phyloP scores from a whole-genome alignment of 2,888 invertebrate genomes.

The Netelia fuscicornis region DNA sequence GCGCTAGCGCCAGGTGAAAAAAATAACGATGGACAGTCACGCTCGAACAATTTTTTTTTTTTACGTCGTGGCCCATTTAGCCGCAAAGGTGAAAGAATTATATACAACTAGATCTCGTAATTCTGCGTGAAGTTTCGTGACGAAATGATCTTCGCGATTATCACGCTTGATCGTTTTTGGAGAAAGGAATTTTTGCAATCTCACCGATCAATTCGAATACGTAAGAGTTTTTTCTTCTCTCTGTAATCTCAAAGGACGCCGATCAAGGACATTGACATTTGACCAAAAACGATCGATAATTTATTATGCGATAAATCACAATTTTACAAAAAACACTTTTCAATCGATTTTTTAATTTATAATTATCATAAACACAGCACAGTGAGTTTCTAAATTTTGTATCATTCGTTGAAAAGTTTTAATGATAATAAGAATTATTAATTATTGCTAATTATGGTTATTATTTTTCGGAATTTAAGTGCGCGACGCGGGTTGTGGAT shows the following conservation, averaged over 20 bases:
- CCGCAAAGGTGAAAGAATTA: background rate
- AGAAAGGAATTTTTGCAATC: background rate
- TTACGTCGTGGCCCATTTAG: slow-evolving; percentile 5
- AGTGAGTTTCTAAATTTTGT: no score
- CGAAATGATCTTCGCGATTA: slow-evolving; percentile 7
- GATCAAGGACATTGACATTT: no score
- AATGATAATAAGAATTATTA: no score
- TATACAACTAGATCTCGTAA: background rate
- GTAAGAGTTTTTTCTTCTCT: background rate
- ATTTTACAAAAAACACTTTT: no score
- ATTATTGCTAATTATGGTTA: background rate
- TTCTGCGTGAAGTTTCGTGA: background rate
- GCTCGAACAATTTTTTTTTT: slow-evolving; percentile 9
- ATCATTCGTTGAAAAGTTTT: no score
- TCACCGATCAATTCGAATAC: background rate
- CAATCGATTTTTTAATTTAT: no score
- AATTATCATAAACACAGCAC: no score
- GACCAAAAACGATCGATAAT: no score
- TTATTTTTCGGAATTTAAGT: background rate
- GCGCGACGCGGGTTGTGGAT: background rate
- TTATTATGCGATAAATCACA: no score
- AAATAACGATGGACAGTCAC: slow-evolving; percentile 13
- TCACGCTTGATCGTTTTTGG: background rate
- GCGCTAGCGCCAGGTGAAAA: slow-evolving; percentile 48
- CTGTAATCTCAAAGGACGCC: no score